Percentiles rank a stretch among this genome's conserved stretches.
Evolutionary conservation across 53 echinoderm and acorn worm species (phyloP).

Genomic region (Holothuria scabra): DNA sequence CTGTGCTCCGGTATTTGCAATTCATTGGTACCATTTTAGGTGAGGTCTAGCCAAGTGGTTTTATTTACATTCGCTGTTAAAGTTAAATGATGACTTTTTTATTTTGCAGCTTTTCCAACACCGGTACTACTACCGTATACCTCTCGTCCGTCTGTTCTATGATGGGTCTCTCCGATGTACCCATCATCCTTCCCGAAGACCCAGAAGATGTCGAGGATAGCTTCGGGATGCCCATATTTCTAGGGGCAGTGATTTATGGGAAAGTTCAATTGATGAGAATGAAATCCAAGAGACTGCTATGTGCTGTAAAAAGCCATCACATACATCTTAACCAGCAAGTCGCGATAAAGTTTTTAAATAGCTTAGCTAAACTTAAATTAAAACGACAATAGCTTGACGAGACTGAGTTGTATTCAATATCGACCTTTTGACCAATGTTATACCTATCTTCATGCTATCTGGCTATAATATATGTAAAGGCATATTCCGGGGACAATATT

Average conservation of each 20-base stretch:
- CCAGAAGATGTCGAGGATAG: not conserved
- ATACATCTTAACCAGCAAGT: not conserved
- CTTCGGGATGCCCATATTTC: conserved; percentile 17
- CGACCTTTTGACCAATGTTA: no score
- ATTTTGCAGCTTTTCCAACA: not conserved
- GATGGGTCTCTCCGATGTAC: conserved; percentile 7
- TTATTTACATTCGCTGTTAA: no score
- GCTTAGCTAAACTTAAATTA: no score
- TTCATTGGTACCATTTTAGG: no score
- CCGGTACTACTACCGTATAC: not conserved
- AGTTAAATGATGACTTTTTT: not conserved
- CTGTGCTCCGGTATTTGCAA: no score
- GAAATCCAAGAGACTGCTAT: not conserved
- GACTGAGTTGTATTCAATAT: no score
- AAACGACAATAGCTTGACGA: no score
- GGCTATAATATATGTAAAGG: no score
- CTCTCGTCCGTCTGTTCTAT: not conserved
- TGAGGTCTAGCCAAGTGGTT: no score
- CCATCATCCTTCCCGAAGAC: not conserved
- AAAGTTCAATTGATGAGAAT: conserved; percentile 16
- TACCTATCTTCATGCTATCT: no score
- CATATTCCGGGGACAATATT: no score
- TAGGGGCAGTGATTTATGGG: conserved; percentile 1
- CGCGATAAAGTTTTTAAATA: no score
- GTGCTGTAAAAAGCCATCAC: conserved; percentile 13